Percentiles rank a stretch among this genome's conserved stretches.
These are phyloP conservation scores for Phaonia tiefii DNA, from an alignment of 2,888 invertebrate genomes.

Conservation along the genomic window DNA sequence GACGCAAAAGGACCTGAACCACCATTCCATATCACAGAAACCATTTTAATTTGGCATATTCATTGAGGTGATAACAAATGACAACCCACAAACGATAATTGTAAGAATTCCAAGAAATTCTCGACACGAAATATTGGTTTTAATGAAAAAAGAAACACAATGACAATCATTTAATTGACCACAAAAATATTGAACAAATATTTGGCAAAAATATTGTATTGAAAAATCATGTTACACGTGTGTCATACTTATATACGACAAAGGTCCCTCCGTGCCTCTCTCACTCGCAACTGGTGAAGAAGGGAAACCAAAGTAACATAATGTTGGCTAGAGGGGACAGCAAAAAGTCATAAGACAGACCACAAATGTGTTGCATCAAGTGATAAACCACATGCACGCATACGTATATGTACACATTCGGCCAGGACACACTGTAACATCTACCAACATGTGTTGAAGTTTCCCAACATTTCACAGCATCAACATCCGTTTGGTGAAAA, in stretches of 20 bases:
- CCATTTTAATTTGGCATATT: constrained; percentile 65
- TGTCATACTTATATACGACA: constrained; percentile 39
- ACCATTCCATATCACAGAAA: constrained; percentile 39
- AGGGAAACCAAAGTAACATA: too few species aligned
- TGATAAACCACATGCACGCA: constrained; percentile 49
- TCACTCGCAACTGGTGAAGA: too few species aligned
- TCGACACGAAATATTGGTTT: constrained; percentile 40
- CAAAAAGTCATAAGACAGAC: too few species aligned
- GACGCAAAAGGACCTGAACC: constrained; percentile 44
- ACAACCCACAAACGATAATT: constrained; percentile 19
- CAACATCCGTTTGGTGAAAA: constrained; percentile 32
- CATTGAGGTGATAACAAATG: constrained; percentile 59
- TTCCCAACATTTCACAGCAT: too few species aligned
- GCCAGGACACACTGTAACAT: constrained; percentile 10
- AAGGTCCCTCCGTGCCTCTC: too few species aligned
- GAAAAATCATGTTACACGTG: too few species aligned
- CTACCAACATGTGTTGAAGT: background rate
- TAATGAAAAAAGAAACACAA: constrained; percentile 31
- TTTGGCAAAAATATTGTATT: constrained; percentile 9
- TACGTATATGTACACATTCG: constrained; percentile 12
- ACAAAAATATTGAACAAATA: constrained; percentile 40
- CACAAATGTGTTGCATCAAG: constrained; percentile 42
- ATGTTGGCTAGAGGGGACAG: too few species aligned
- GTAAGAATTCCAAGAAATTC: background rate
- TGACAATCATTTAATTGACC: constrained; percentile 54